These are phyloP conservation scores for Phengaris arion DNA, from an alignment of 2,888 invertebrate genomes.

Conservation along the genomic window DNA sequence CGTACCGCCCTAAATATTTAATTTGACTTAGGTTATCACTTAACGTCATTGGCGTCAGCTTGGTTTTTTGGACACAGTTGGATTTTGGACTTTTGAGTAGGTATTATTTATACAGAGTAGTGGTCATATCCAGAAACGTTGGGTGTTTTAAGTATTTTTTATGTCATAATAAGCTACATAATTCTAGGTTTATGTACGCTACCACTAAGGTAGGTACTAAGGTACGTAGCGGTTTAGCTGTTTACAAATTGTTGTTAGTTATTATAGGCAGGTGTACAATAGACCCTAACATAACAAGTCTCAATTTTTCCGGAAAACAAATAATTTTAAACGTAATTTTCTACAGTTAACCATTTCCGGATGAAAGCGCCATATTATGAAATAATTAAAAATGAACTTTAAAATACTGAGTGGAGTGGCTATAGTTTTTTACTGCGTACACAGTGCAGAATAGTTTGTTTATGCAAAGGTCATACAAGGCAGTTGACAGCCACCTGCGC, in stretches of 20 bases:
- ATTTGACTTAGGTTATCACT: neutral
- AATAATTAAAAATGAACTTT: constrained; percentile 26
- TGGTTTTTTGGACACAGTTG: no score
- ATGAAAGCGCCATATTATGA: neutral
- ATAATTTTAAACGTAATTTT: constrained; percentile 20
- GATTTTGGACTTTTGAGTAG: no score
- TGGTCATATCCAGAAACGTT: no score
- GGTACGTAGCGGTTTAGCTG: no score
- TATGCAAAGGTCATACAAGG: constrained; percentile 68
- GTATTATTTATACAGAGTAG: no score
- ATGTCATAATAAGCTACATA: no score
- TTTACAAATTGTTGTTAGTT: neutral
- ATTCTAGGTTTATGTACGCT: no score
- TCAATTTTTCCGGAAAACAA: constrained; percentile 16
- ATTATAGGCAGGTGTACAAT: constrained; percentile 11
- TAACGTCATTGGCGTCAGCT: neutral
- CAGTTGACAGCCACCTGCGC: constrained; percentile 70
- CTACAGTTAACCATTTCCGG: constrained; percentile 20
- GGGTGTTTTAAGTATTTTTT: no score
- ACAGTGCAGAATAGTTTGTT: constrained; percentile 52
- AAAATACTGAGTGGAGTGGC: constrained; percentile 5
- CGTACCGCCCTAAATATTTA: constrained; percentile 21
- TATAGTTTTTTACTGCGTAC: constrained; percentile 20
- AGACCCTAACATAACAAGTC: neutral
- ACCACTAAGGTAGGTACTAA: no score